Evolutionary conservation across 2,888 invertebrate species (phyloP), one percentile per base, ranked within the genome.

Genomic region (Helobdella robusta): DNA sequence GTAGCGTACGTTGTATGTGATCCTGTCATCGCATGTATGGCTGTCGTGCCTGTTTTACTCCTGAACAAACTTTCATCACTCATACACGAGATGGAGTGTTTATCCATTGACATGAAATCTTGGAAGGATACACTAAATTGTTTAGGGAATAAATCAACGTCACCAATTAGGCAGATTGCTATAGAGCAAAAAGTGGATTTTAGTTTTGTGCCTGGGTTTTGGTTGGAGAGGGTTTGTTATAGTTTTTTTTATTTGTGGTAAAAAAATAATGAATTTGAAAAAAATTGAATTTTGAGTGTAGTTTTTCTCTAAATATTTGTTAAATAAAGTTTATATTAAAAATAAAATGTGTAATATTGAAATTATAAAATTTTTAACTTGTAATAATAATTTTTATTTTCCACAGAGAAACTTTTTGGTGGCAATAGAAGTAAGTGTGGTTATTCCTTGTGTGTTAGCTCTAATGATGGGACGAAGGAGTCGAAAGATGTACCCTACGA

Each of bases 1-100:
- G 70, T 66, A 25, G 68, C 66, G 15, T 71, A 71, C 40, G 72
- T 72, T 54, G 54, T 72, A 34, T 70, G 69, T 50, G 72, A 72
- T 61, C 72, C 72, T 15, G 71, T 72, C 25, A 34, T 71, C 56
- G 68, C 70, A 1, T 69, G 67, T 34, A 60, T 72, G 28, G 66
- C 71, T 2, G 46, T 72, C 15, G 61, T 68, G 25, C 72, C 72
- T 4, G 52, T 68, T 6, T 66, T 69, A 25, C 58, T 72, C 11
- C 48, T 72, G 36, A 71, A 69, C 58, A 48, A 65, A 25, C 66
- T 72, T 35, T 68, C 72, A 2, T 44, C 48, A 0, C 34, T 70
- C 32, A 46, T 71, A 2, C 65, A 59, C n/a, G 64, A 67, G 36
- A 30, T 67, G 40, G 56, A 56, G 36, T 67, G 67, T 54, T 60